A percentile compares a stretch with the other conserved stretches of the same genome.
phyloP scores from a whole-genome alignment of 2,113 vertebrate species.

The Tachycineta bicolor region DNA sequence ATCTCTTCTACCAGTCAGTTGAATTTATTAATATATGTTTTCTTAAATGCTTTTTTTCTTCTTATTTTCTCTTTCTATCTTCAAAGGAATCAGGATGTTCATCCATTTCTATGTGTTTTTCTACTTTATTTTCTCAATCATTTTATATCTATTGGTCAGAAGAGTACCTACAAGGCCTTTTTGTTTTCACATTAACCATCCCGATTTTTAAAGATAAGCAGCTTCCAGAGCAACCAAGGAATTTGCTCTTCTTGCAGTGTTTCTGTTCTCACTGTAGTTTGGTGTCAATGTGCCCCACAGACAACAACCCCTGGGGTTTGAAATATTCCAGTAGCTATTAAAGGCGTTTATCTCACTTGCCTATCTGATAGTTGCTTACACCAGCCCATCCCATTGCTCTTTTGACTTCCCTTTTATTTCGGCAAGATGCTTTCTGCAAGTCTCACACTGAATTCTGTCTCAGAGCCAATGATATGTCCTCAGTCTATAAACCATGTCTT shows the following conservation, averaged over 20 bases:
- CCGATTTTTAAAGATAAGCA: background rate
- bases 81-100: background rate
- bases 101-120: background rate
- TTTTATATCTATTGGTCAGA: background rate
- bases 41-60: background rate
- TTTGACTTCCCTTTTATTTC: background rate
- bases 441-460: background rate
- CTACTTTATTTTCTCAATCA: background rate
- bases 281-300: background rate
- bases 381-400: background rate
- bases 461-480: background rate
- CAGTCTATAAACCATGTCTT: background rate
- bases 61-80: background rate
- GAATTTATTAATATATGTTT: background rate
- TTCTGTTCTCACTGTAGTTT: background rate
- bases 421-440: background rate
- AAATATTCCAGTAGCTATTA: background rate
- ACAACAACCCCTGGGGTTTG: background rate
- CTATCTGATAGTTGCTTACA: background rate
- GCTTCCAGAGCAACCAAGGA: background rate
- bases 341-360: background rate
- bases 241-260: background rate
- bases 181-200: background rate
- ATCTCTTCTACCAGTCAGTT: background rate
- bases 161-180: background rate